Evolutionary conservation across 53 echinoderm and acorn worm species (phyloP), one percentile per base, ranked within the genome.

Genomic region (Luidia sarsii): DNA sequence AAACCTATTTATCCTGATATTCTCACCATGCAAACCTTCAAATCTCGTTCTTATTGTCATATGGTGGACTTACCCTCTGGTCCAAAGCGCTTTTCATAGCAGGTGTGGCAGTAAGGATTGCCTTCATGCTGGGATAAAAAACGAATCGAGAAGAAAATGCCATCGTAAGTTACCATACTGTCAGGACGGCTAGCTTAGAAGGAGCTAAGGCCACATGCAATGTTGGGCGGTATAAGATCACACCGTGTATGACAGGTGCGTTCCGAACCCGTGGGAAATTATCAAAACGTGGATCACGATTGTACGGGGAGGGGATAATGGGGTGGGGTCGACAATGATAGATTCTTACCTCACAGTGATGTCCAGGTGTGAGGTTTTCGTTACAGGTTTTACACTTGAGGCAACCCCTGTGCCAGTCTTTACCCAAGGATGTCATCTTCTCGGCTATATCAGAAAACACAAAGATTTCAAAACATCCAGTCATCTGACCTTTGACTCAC

Each of bases 341-440:
- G 25, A 8, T 18, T 56, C 88, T 88, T 85, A 92, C 92, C 81
- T 80, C 89, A 3, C 65, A 77, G 27, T 90, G 86, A 0, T 64
- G 57, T 33, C 92, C 92, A 2, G 75, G 68, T 4, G 82, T 89
- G 25, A 92, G 45, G 0, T 83, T 86, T 45, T 86, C 75, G n/a
- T 71, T 89, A 43, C 92, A 92, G 16, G 41, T 27, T 0, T 48
- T 43, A 66, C 92, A 92, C 55, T 89, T 92, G 54, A 92, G 57
- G 64, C 92, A 92, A 3, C 33, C 4, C 49, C 83, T 89, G 50
- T 92, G 92, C 92, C 92, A 92, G 43, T 53, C 39, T 33, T 86
- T 92, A 2, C 86, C 83, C 56, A 92, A 64, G 4, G 92, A 82
- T 7, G 74, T 68, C 18, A 82, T 48, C 60, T 81, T 66, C 67